Evolutionary conservation across 1,140 invertebrate genomes (phyloP), one percentile per base, ranked within the genome.

Genomic region (Ptiloglossa arizonensis): DNA sequence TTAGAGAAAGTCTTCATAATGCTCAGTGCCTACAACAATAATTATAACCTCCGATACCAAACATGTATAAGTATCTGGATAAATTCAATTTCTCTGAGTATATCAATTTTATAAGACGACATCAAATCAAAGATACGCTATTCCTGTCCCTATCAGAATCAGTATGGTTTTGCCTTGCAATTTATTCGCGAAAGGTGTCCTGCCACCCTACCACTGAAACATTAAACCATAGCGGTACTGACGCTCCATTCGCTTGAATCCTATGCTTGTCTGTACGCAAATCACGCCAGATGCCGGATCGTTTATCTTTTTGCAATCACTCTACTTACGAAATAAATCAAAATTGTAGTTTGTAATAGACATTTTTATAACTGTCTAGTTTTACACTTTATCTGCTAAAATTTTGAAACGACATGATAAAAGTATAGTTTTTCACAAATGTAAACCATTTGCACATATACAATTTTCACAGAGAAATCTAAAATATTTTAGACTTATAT

Each of bases 1-100:
- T 68, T 38, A 22, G 41, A 70, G 67, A 78, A 80, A 81, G 52
- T 84, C 78, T 69, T 85, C 83, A 85, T 85, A 85, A 57, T 83
- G 83, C 57, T 69, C 13, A 19, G 19, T 81, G 41, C 44, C 32
- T 54, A 32, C 38, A 57, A 57, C 24, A 70, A 54, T 64, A 52
- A 22, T 72, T 77, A 81, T 85, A 85, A 85, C 82, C 83, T 85
- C 59, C 4, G 9, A 62, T 41, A 69, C 19, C 41, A 69, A 59
- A 46, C 44, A 69, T 69, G 19, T 56, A 67, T n/a, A 22, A 38
- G 67, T 44, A 22, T 38, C 13, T 54, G 5, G n/a, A 29, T 27
- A 50, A 11, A 35, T n/a, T 59, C 17, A 5, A 57, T 19, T 75
- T 76, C 59, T 68, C 17, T 35, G 5, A 69, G 5, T 17, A 50